Evolutionary conservation across 2,888 invertebrate genomes (phyloP), one percentile per base, ranked within the genome.

Genomic region (Thalpophila matura): DNA sequence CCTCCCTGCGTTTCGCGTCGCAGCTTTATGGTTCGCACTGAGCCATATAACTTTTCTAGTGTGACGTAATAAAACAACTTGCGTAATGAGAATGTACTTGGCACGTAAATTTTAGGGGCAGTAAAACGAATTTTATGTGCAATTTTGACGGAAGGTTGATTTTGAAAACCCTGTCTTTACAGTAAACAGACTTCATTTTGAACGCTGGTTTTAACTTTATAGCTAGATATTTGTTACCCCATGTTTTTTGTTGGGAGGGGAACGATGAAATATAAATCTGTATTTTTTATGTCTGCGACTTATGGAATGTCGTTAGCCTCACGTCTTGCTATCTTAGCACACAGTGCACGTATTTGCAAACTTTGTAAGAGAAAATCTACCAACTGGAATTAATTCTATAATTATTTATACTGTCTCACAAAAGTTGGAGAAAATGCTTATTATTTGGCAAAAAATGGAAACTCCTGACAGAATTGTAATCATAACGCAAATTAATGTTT

Each of bases 21-120:
- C 60, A 67, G 61, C 29, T 75, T 78, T 73, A 75, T 45, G 66
- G 66, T 43, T 57, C 61, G 42, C 64, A 68, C 74, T 64, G 57
- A 43, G 66, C 46, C 73, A 53, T 73, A 73, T 70, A 73, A 69
- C 68, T 73, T 75, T 73, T 78, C 69, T 78, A 78, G 66, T 73
- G 76, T 78, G 63, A 75, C 73, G 75, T 66, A 66, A 62, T 78
- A 72, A 78, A 79, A 76, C 65, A 76, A 74, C 59, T 79, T 74
- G 56, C 42, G 66, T 77, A 69, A 71, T 79, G 77, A 79, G 71
- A 66, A 71, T 59, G 64, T 68, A 78, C 67, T 78, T 70, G 33
- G 27, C 55, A 65, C 78, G 64, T 70, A 70, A 67, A 78, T 67
- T 76, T 78, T 75, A 65, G 62, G 60, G 47, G 40, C 42, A 61